phyloP scores from a whole-genome alignment of 2,113 vertebrate genomes.

The Ornithorhynchus anatinus region DNA sequence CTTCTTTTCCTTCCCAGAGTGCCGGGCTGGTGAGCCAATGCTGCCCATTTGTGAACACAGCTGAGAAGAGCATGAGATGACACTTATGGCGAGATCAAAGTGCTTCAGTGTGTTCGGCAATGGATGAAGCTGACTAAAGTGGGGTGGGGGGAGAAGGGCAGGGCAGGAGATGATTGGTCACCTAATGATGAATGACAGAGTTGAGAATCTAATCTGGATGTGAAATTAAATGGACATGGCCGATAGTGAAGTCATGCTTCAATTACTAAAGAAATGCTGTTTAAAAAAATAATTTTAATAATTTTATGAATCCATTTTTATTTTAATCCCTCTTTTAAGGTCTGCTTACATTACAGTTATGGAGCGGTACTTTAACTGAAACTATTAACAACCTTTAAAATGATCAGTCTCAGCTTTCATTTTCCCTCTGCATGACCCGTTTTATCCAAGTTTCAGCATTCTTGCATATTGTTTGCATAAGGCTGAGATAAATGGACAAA shows the following conservation, averaged over 20 bases:
- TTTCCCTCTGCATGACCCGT: slow-evolving; percentile 72
- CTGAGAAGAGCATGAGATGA: background rate
- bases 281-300: slow-evolving; percentile 69
- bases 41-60: background rate
- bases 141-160: background rate
- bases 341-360: slow-evolving; percentile 67
- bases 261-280: slow-evolving; percentile 67
- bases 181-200: slow-evolving; percentile 46
- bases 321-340: slow-evolving; percentile 69
- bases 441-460: slow-evolving; percentile 76
- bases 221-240: slow-evolving; percentile 56
- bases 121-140: background rate
- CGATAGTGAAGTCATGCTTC: slow-evolving; percentile 66
- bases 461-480: slow-evolving; percentile 79
- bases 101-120: slow-evolving; percentile 6
- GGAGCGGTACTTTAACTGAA: slow-evolving; percentile 51
- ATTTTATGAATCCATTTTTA: slow-evolving; percentile 69
- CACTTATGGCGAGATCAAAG: slow-evolving; percentile 20
- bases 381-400: slow-evolving; percentile 69
- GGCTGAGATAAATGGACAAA: slow-evolving; percentile 75
- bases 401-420: slow-evolving; percentile 69
- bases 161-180: slow-evolving; percentile 19
- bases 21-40: background rate
- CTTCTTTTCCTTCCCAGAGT: background rate
- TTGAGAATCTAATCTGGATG: slow-evolving; percentile 55